Evolutionary conservation across 2,888 invertebrate species (phyloP), one percentile per base, ranked within the genome.

Genomic region (Hirtodrosophila duncani): DNA sequence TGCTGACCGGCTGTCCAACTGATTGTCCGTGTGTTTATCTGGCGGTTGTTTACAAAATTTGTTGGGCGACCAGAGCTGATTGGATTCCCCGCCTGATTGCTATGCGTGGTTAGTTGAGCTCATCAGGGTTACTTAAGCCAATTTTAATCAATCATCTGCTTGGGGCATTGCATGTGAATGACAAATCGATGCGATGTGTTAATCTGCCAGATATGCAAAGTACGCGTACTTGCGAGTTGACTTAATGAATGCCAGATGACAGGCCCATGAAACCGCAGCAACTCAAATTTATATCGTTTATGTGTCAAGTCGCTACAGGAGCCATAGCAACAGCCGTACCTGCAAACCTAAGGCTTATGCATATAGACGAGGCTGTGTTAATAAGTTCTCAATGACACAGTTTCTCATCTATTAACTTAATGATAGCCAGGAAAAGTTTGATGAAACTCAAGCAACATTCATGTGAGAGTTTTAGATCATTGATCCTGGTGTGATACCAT

Each of bases 81-180:
- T 67, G 67, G 50, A 65, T 58, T 67, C 23, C n/a, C 49, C 33
- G 30, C 23, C 43, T 50, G 56, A 59, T 55, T 53, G 52, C 43
- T 24, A 24, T 45, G 37, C 37, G 51, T 45, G 63, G 57, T 60
- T 57, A 31, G 26, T 20, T 29, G 37, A 42, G 52, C 48, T 52
- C 38, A 55, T 70, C 59, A 63, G 44, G 57, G 52, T 71, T 57
- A 56, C 45, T 64, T 59, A 67, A 50, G 50, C 56, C 48, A 51
- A 61, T 64, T 71, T 70, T 45, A 67, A 79, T 61, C 59, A 71
- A 59, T 51, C 59, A 58, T 53, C 58, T 43, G 31, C 55, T 21
- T 11, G 29, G 21, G 18, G 37, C n/a, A n/a, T 48, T 46, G n/a
- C n/a, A n/a, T 33, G 24, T 48, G 55, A 58, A 41, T 44, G 18